These are phyloP conservation scores for Myotis yumanensis DNA, from an alignment of 2,113 vertebrate species.

Conservation along the genomic window DNA sequence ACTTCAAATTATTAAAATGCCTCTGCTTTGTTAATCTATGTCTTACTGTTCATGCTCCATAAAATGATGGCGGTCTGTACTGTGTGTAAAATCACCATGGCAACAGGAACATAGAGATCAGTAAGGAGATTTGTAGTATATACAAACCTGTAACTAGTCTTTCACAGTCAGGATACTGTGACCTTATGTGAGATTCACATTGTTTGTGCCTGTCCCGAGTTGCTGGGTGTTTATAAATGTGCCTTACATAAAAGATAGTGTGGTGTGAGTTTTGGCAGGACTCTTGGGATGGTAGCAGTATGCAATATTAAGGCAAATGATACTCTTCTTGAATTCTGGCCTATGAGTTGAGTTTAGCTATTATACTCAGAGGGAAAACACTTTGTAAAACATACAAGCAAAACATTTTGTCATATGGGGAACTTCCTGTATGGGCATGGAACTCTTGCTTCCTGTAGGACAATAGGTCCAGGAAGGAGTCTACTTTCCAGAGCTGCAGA, in stretches of 20 bases:
- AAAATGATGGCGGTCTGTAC: background rate
- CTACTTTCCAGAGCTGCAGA: background rate
- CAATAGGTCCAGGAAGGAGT: background rate
- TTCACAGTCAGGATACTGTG: background rate
- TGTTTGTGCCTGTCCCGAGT: background rate
- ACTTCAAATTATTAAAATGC: slow-evolving; percentile 40
- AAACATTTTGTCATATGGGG: background rate
- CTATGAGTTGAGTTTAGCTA: background rate
- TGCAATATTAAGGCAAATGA: background rate
- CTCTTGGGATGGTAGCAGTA: background rate
- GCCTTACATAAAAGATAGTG: background rate
- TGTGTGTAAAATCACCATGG: slow-evolving; percentile 67
- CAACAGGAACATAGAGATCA: slow-evolving; percentile 56
- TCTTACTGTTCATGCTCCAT: slow-evolving; percentile 33
- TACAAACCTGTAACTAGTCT: background rate
- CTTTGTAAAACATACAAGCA: background rate
- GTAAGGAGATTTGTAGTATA: background rate
- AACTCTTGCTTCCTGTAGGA: background rate
- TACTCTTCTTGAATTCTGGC: background rate
- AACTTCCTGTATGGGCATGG: background rate
- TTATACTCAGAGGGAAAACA: background rate
- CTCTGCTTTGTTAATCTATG: slow-evolving; percentile 50
- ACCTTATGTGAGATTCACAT: background rate
- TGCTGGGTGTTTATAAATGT: background rate
- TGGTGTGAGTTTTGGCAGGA: background rate